Conservation (phyloP, 2,113 vertebrate species). For the Eclectus roratus region DNA sequence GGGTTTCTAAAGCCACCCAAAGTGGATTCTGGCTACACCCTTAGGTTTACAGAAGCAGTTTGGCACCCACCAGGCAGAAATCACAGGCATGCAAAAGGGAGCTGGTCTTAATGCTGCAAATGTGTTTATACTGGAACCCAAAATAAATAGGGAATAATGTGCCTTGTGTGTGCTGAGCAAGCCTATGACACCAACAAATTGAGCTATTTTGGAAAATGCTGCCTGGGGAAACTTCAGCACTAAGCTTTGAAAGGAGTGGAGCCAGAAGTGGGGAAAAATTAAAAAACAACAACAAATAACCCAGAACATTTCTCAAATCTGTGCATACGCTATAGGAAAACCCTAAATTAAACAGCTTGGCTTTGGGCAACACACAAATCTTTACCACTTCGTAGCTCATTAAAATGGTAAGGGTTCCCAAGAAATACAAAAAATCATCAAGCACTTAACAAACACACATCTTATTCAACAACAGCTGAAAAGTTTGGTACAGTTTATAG, state of each 20-base stretch:
- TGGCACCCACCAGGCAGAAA: constrained; percentile 56
- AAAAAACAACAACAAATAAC: neutral
- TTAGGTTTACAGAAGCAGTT: constrained; percentile 62
- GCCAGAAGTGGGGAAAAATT: neutral
- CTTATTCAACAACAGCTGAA: neutral
- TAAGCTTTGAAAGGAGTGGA: neutral
- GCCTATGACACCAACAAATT: constrained; percentile 48
- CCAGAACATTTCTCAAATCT: constrained; percentile 28
- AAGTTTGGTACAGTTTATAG: neutral
- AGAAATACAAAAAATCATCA: constrained; percentile 24
- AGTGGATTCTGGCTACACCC: constrained; percentile 47
- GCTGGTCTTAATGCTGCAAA: constrained; percentile 50
- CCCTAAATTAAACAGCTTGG: constrained; percentile 45
- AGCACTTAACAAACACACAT: constrained; percentile 16
- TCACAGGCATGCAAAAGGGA: constrained; percentile 36
- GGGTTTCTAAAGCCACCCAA: constrained; percentile 14
- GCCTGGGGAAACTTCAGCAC: constrained; percentile 53
- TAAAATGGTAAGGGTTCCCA: constrained; percentile 11
- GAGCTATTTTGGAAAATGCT: constrained; percentile 56
- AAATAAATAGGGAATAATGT: constrained; percentile 65
- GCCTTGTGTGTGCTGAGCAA: constrained; percentile 43
- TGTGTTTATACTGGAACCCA: constrained; percentile 64
- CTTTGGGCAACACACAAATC: constrained; percentile 37
- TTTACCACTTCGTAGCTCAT: constrained; percentile 26
- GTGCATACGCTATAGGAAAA: constrained; percentile 42